Conservation (phyloP, 2,888 invertebrate species). For the Lasioglossum marginatum region DNA sequence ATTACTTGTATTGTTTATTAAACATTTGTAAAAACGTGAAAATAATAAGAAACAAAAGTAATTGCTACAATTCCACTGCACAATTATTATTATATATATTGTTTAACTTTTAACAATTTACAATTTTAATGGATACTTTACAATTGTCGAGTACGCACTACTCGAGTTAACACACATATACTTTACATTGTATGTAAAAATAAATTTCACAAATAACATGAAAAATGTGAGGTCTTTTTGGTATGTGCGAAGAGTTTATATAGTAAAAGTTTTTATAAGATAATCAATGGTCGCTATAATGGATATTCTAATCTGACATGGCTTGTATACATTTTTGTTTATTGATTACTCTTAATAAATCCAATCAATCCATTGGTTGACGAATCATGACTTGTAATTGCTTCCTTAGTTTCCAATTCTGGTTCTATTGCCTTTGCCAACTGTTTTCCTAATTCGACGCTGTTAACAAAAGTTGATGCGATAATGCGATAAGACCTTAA, state of each 20-base stretch:
- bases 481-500: neutral
- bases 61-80: conserved; percentile 20
- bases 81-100: conserved; percentile 29
- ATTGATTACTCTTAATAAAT: conserved; percentile 91
- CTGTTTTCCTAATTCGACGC: conserved; percentile 99
- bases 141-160: no score
- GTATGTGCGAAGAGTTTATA: neutral
- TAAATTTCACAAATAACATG: neutral
- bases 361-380: conserved; percentile 99
- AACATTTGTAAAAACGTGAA: conserved; percentile 46
- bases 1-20: conserved; percentile 36
- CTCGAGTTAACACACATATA: no score
- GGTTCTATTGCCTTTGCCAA: conserved; percentile 99
- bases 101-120: conserved; percentile 18
- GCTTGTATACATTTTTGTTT: conserved; percentile 24
- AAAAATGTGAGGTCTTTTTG: neutral
- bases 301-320: conserved; percentile 1
- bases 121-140: conserved; percentile 4
- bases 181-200: conserved; percentile 1
- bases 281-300: conserved; percentile 23
- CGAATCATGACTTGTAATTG: conserved; percentile 93
- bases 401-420: conserved; percentile 90
- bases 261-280: neutral
- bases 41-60: conserved; percentile 28
- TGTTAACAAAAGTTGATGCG: conserved; percentile 77